Conservation (phyloP, 64 coral and sea anemone genomes). For the Actinia equina region DNA sequence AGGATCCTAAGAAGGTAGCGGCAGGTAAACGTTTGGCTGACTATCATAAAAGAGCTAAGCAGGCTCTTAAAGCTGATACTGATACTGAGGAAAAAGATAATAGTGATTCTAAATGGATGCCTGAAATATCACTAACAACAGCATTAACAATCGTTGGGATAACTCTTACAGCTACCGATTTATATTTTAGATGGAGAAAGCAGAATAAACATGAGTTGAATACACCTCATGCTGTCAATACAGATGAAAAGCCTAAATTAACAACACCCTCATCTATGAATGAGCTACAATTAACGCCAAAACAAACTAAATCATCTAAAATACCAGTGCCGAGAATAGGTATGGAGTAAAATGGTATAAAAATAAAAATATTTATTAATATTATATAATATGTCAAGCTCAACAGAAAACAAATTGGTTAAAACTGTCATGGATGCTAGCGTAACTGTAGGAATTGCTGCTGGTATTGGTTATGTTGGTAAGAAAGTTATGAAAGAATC, state of each 20-base stretch:
- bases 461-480: slow-evolving; percentile 4
- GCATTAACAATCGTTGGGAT: background rate
- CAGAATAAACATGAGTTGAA: background rate
- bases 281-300: too few relatives aligned
- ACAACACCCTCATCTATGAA: too few relatives aligned
- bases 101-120: background rate
- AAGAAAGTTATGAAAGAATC: background rate
- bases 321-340: too few relatives aligned
- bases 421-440: background rate
- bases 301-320: too few relatives aligned
- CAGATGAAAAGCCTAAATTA: too few relatives aligned
- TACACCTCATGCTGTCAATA: too few relatives aligned
- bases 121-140: background rate
- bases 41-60: background rate
- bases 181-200: background rate
- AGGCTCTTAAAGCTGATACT: background rate
- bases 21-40: background rate
- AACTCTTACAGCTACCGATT: background rate
- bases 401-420: background rate
- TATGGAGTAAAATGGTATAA: too few relatives aligned
- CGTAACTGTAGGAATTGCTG: background rate
- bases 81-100: background rate
- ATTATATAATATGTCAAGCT: too few relatives aligned
- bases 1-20: background rate
- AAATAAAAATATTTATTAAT: too few relatives aligned